Percentiles rank a stretch among this genome's conserved stretches.
Conservation (phyloP, 2,888 invertebrate species). For the Melanostoma scalare region DNA sequence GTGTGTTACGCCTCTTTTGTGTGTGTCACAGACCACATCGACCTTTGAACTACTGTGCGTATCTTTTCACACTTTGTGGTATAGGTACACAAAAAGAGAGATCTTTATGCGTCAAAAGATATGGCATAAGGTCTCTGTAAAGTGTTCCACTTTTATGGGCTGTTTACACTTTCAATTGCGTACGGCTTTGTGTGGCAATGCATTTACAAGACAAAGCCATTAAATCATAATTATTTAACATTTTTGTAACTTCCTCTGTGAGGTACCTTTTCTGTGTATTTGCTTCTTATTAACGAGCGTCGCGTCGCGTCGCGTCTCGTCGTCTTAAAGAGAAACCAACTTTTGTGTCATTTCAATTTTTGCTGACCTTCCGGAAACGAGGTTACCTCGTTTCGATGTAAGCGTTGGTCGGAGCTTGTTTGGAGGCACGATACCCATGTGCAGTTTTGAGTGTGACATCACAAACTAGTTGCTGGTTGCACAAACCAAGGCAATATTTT, state of each 20-base stretch:
- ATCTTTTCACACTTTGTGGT: neutral
- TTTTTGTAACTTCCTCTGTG: slow-evolving; percentile 64
- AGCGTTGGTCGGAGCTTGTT: slow-evolving; percentile 22
- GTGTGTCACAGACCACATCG: slow-evolving; percentile 1
- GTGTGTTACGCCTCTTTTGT: slow-evolving; percentile 8
- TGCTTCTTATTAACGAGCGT: neutral
- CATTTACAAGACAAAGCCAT: slow-evolving; percentile 41
- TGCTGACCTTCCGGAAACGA: slow-evolving; percentile 64
- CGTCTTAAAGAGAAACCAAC: slow-evolving; percentile 53
- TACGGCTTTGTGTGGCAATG: slow-evolving; percentile 11
- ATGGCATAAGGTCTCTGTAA: neutral
- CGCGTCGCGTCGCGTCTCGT: neutral
- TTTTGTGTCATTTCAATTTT: slow-evolving; percentile 34
- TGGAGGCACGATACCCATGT: slow-evolving; percentile 29
- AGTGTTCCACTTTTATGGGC: slow-evolving; percentile 42
- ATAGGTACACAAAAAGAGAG: neutral
- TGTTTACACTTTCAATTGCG: slow-evolving; percentile 60
- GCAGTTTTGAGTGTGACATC: slow-evolving; percentile 31
- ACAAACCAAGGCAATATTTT: neutral
- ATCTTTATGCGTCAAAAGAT: slow-evolving; percentile 1
- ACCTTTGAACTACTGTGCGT: slow-evolving; percentile 20
- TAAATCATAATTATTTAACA: slow-evolving; percentile 63
- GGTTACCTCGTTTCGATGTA: slow-evolving; percentile 64
- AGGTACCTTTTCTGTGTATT: slow-evolving; percentile 34
- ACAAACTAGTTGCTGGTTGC: neutral